Conservation (phyloP, 2,113 vertebrate species). For the Gallinago jamesoni region DNA sequence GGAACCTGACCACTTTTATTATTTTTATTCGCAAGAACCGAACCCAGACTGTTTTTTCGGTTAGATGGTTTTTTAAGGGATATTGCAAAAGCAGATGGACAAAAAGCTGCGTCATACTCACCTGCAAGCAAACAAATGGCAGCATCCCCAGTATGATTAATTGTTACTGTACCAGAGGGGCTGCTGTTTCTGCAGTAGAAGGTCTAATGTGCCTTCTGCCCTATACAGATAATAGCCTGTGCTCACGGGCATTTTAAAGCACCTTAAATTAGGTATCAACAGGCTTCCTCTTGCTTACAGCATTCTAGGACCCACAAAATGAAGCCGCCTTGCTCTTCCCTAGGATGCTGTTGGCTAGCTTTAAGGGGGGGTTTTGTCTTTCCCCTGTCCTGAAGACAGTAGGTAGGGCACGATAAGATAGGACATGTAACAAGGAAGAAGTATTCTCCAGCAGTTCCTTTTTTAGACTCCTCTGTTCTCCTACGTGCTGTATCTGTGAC, state of each 20-base stretch:
- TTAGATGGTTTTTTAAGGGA: not conserved
- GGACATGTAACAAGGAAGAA: not conserved
- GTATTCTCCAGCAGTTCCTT: slow-evolving; percentile 30
- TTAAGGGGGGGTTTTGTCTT: not conserved
- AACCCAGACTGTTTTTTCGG: not conserved
- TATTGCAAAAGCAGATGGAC: slow-evolving; percentile 44
- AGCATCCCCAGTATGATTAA: slow-evolving; percentile 28
- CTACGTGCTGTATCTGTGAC: not conserved
- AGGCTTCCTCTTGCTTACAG: not conserved
- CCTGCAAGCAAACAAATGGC: slow-evolving; percentile 48
- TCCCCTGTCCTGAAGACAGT: not conserved
- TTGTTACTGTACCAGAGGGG: not conserved
- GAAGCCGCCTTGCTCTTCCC: not conserved
- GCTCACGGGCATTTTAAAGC: not conserved
- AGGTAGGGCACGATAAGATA: slow-evolving; percentile 45
- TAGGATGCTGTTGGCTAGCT: not conserved
- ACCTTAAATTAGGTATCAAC: not conserved
- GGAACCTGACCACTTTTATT: not conserved
- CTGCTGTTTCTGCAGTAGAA: not conserved
- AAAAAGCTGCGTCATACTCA: slow-evolving; percentile 36
- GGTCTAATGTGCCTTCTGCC: not conserved
- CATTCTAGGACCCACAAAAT: not conserved
- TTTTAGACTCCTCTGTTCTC: slow-evolving; percentile 43
- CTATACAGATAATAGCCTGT: not conserved
- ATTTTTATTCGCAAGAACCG: not conserved